Conservation (phyloP, 2,113 vertebrate species). For the Urocolius indicus region DNA sequence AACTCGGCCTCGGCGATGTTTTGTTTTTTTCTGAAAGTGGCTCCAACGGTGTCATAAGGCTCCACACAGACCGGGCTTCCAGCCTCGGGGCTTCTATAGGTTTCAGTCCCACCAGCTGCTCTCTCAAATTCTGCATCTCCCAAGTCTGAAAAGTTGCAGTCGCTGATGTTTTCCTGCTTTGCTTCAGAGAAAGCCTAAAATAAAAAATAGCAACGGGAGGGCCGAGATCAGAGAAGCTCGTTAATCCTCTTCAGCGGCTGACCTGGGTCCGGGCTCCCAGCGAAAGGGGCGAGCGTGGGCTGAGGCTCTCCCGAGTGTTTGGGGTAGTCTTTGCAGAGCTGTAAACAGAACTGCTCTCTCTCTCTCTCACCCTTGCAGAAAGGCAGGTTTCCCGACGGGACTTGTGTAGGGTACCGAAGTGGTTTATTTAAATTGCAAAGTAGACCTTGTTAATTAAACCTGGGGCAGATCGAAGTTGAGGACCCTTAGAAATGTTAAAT, state of each 20-base stretch:
- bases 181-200: background rate
- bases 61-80: background rate
- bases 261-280: background rate
- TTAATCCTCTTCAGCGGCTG: background rate
- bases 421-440: background rate
- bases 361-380: background rate
- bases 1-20: background rate
- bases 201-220: background rate
- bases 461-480: background rate
- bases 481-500: background rate
- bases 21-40: background rate
- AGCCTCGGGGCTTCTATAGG: too few species aligned
- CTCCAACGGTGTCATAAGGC: rapidly evolving
- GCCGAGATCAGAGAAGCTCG: background rate
- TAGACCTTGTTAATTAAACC: background rate
- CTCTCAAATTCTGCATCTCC: background rate
- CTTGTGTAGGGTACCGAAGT: too few species aligned
- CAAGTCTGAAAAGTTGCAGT: rapidly evolving
- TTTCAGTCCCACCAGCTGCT: background rate
- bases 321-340: background rate
- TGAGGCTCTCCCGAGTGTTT: background rate
- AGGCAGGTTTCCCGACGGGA: background rate
- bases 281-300: background rate
- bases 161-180: background rate
- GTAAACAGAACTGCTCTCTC: too few species aligned